Percentiles rank a stretch among this genome's conserved stretches.
Conservation (phyloP, 1,140 invertebrate genomes). For the Philopotamus ludificatus region DNA sequence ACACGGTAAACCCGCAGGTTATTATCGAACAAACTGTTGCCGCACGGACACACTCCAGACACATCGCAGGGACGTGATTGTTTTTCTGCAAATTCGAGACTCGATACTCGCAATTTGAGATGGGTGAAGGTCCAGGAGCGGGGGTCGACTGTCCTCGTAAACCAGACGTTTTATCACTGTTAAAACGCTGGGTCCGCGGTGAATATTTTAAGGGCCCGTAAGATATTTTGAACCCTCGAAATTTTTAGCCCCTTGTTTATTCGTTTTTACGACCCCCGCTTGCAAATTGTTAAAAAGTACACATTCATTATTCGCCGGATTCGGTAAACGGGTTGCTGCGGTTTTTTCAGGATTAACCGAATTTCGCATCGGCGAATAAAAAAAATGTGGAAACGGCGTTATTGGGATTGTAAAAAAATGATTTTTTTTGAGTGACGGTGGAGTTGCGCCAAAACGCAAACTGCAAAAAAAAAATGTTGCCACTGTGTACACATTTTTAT, state of each 20-base stretch:
- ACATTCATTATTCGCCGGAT: conserved; percentile 22
- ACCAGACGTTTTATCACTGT: background rate
- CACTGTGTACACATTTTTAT: too few species aligned
- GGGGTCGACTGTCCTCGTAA: too few species aligned
- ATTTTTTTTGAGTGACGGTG: background rate
- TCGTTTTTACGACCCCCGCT: conserved; percentile 16
- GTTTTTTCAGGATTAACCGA: background rate
- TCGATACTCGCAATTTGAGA: conserved; percentile 3
- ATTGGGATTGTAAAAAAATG: conserved; percentile 7
- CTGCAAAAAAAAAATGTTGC: background rate
- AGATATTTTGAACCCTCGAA: background rate
- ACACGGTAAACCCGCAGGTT: background rate
- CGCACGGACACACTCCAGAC: background rate
- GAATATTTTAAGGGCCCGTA: conserved; percentile 10
- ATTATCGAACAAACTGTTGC: background rate
- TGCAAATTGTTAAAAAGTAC: conserved; percentile 19
- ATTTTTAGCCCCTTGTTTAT: background rate
- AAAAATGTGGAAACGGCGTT: background rate
- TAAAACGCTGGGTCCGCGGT: background rate
- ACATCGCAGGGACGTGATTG: conserved; percentile 2
- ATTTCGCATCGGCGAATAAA: background rate
- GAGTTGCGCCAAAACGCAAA: background rate
- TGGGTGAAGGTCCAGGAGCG: background rate
- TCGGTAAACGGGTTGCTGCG: conserved; percentile 14
- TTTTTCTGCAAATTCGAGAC: conserved; percentile 6